phyloP scores from a whole-genome alignment of 1,140 invertebrate genomes.

The Halictus rubicundus region DNA sequence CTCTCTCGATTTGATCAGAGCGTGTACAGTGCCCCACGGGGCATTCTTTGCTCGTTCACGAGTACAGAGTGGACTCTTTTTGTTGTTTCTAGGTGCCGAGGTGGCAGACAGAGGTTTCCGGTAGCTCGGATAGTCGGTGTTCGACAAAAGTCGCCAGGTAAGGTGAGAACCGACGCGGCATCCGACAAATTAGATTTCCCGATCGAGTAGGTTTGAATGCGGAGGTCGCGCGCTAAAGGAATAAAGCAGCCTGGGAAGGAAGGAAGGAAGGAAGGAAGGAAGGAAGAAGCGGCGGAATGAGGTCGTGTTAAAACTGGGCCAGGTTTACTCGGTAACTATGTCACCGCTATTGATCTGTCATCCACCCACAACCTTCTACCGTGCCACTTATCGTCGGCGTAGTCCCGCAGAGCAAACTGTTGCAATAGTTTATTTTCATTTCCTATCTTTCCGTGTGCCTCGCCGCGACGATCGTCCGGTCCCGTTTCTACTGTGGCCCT shows the following conservation, averaged over 20 bases:
- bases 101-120: too few species aligned
- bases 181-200: too few species aligned
- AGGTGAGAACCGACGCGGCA: too few species aligned
- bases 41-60: too few species aligned
- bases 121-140: too few species aligned
- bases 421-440: constrained; percentile 66
- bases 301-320: constrained; percentile 75
- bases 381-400: constrained; percentile 52
- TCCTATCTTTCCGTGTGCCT: constrained; percentile 21
- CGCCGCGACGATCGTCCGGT: too few species aligned
- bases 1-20: too few species aligned
- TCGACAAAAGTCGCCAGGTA: too few species aligned
- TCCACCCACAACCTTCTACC: constrained; percentile 62
- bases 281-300: constrained; percentile 65
- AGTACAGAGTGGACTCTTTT: too few species aligned
- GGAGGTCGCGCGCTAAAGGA: constrained; percentile 11
- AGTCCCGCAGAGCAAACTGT: constrained; percentile 62
- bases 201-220: neutral
- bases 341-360: constrained; percentile 77
- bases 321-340: constrained; percentile 80
- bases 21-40: too few species aligned
- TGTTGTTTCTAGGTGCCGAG: too few species aligned
- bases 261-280: constrained; percentile 66
- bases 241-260: constrained; percentile 42
- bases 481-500: too few species aligned